Evolutionary conservation across 2,797 vertebrate species (phyloP).

Genomic region (Enteromius unitaeniatus): DNA sequence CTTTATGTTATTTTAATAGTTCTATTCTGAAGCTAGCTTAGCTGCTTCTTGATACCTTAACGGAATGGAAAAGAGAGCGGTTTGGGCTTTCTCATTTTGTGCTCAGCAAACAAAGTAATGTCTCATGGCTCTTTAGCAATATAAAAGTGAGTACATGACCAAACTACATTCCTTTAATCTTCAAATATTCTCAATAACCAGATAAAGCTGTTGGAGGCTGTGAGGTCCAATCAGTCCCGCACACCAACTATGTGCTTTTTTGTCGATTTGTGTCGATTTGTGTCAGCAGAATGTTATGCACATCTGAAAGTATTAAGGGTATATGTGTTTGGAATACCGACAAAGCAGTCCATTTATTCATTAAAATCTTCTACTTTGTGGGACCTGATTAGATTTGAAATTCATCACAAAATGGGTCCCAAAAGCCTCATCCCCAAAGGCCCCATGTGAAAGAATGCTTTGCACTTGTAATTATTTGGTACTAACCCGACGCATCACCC

Average conservation of each 20-base stretch:
- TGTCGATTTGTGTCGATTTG: slow-evolving; percentile 14
- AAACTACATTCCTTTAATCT: neutral
- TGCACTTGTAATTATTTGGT: slow-evolving; percentile 71
- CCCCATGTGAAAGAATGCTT: slow-evolving; percentile 61
- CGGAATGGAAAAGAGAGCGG: neutral
- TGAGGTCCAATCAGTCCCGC: neutral
- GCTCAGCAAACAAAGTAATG: neutral
- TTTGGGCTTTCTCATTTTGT: neutral
- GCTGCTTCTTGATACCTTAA: no score
- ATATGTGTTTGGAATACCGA: neutral
- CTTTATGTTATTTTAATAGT: neutral
- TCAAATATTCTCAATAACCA: slow-evolving; percentile 1
- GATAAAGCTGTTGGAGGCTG: neutral
- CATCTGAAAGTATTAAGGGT: neutral
- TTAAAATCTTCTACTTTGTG: neutral
- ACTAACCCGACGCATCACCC: slow-evolving; percentile 71
- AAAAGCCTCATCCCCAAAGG: slow-evolving; percentile 69
- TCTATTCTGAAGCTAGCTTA: neutral
- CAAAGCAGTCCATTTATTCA: neutral
- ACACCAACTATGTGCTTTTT: neutral
- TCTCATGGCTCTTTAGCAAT: neutral
- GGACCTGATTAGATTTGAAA: neutral
- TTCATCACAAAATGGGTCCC: neutral
- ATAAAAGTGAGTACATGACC: neutral
- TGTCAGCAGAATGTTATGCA: slow-evolving; percentile 17